Percentiles rank a stretch among this genome's conserved stretches.
These are phyloP conservation scores for Chamaea fasciata DNA, from an alignment of 2,113 vertebrate genomes.

Conservation along the genomic window DNA sequence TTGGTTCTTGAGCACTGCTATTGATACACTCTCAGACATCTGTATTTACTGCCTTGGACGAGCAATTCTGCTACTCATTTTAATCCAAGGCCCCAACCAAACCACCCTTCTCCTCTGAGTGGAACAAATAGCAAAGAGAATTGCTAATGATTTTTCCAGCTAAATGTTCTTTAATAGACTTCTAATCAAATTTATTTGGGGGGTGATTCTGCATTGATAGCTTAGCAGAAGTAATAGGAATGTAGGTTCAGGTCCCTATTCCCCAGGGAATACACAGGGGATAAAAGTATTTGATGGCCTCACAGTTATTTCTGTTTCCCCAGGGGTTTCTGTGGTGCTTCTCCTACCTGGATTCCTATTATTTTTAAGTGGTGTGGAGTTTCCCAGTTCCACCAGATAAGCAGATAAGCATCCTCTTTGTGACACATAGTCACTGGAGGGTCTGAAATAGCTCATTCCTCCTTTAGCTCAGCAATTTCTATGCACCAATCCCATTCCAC, in stretches of 20 bases:
- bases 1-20: background rate
- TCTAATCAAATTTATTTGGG: background rate
- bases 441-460: background rate
- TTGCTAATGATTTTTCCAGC: conserved; percentile 26
- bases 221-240: background rate
- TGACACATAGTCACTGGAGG: background rate
- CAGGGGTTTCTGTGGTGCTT: background rate
- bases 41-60: conserved; percentile 21
- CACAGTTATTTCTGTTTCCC: background rate
- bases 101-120: background rate
- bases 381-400: background rate
- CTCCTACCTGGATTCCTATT: background rate
- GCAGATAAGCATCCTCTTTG: background rate
- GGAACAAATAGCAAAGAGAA: background rate
- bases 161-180: conserved; percentile 6
- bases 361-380: background rate
- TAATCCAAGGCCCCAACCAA: background rate
- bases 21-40: background rate
- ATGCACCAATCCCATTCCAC: background rate
- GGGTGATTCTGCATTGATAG: background rate
- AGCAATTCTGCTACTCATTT: conserved; percentile 22
- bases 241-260: background rate
- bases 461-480: background rate
- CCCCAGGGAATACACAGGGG: background rate
- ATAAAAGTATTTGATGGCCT: background rate